These are phyloP conservation scores for Onychomys torridus DNA, from an alignment of 2,797 vertebrate species.

Conservation along the genomic window DNA sequence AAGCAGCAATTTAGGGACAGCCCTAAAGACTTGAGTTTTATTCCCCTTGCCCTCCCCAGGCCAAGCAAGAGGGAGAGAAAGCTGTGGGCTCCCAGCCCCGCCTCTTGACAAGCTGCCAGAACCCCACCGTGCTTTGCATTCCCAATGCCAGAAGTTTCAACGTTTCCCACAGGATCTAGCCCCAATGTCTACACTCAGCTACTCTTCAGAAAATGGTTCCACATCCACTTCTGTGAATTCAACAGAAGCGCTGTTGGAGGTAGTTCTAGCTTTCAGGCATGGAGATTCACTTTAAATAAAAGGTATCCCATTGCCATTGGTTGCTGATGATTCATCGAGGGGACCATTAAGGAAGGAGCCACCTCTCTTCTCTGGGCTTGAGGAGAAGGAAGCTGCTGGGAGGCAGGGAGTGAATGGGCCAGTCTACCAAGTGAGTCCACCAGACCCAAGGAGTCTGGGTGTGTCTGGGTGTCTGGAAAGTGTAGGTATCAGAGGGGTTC, in stretches of 20 bases:
- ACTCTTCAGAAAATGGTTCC: not conserved
- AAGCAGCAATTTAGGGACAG: not conserved
- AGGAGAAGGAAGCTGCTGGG: not conserved
- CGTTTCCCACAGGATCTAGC: not conserved
- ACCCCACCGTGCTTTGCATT: not conserved
- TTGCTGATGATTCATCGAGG: not conserved
- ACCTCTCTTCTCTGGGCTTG: not conserved
- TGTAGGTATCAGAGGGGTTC: constrained; percentile 5
- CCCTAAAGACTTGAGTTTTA: not conserved
- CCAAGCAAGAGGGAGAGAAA: not conserved
- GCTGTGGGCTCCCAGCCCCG: not conserved
- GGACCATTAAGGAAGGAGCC: not conserved
- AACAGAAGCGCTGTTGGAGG: not conserved
- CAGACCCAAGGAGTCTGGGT: not conserved
- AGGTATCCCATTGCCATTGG: not conserved
- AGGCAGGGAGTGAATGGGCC: not conserved
- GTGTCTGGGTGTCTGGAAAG: not conserved
- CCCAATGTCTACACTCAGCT: not conserved
- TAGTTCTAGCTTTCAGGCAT: not conserved
- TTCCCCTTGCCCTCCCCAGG: not conserved
- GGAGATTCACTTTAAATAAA: not conserved
- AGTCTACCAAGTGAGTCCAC: not conserved
- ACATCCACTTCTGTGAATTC: not conserved
- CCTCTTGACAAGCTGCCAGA: not conserved
- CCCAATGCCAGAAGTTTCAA: not conserved